These are phyloP conservation scores for Cyaniris semiargus DNA, from an alignment of 2,888 invertebrate species.

Conservation along the genomic window DNA sequence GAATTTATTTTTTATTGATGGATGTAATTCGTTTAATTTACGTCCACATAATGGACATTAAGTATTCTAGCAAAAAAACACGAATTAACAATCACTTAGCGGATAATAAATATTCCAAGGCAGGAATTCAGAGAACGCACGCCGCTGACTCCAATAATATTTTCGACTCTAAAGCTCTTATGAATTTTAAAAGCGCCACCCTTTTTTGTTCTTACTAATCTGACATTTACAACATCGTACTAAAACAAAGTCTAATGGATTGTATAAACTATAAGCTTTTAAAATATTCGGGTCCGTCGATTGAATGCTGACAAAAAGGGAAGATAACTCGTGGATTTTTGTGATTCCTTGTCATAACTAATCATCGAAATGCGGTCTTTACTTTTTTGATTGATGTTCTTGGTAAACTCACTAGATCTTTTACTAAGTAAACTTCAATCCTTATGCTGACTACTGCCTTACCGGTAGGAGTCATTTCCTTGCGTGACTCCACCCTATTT, in stretches of 20 bases:
- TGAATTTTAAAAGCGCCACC: conserved; percentile 34
- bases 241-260: conserved; percentile 41
- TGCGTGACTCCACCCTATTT: conserved; percentile 36
- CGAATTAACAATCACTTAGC: conserved; percentile 22
- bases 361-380: conserved; percentile 9
- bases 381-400: conserved; percentile 19
- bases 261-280: conserved; percentile 39
- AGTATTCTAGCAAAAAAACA: conserved; percentile 9
- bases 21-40: not conserved
- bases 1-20: not conserved
- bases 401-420: not conserved
- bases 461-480: conserved; percentile 33
- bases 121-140: conserved; percentile 16
- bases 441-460: not conserved
- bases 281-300: conserved; percentile 18
- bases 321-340: conserved; percentile 21
- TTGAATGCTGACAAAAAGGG: conserved; percentile 27
- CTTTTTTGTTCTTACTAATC: conserved; percentile 36
- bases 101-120: conserved; percentile 15
- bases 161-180: conserved; percentile 30
- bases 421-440: not conserved
- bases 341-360: conserved; percentile 18
- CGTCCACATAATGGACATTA: not conserved
- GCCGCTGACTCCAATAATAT: conserved; percentile 26
- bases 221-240: conserved; percentile 38